Percentiles rank a stretch among this genome's conserved stretches.
phyloP scores from a whole-genome alignment of 2,113 vertebrate species.

The Okapia johnstoni region DNA sequence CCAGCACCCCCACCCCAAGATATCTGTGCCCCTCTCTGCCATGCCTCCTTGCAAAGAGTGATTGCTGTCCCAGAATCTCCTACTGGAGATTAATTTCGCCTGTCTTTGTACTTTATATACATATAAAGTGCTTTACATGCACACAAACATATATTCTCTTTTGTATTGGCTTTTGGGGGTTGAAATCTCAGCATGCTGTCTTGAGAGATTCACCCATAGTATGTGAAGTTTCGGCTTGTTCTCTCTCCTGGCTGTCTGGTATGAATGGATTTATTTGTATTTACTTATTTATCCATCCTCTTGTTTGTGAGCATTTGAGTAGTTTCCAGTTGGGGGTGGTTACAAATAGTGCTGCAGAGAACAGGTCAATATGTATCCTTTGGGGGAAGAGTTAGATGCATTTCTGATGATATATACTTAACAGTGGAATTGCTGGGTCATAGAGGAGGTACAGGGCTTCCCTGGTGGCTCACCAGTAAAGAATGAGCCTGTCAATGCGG shows the following conservation, averaged over 20 bases:
- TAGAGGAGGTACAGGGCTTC: background rate
- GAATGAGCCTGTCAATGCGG: background rate
- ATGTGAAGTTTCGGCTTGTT: background rate
- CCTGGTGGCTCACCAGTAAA: background rate
- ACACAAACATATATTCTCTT: background rate
- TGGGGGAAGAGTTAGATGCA: background rate
- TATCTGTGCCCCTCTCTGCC: background rate
- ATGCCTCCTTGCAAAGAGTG: background rate
- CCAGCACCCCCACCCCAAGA: background rate
- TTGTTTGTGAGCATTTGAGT: background rate
- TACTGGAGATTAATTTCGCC: background rate
- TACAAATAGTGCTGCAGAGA: background rate
- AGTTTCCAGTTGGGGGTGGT: background rate
- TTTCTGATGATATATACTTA: background rate
- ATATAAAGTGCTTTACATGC: background rate
- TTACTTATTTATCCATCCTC: background rate
- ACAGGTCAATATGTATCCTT: rapidly evolving
- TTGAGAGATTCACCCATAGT: background rate
- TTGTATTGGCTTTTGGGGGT: too few relatives aligned
- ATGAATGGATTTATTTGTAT: background rate
- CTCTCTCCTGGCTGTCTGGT: background rate
- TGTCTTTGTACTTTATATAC: background rate
- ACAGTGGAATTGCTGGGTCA: background rate
- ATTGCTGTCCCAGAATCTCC: background rate
- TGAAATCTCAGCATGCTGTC: background rate